Base-by-base conservation (phyloP, 30 jellyfish, hydroid and myxozoan genomes). In the Turritopsis dohrnii region DNA sequence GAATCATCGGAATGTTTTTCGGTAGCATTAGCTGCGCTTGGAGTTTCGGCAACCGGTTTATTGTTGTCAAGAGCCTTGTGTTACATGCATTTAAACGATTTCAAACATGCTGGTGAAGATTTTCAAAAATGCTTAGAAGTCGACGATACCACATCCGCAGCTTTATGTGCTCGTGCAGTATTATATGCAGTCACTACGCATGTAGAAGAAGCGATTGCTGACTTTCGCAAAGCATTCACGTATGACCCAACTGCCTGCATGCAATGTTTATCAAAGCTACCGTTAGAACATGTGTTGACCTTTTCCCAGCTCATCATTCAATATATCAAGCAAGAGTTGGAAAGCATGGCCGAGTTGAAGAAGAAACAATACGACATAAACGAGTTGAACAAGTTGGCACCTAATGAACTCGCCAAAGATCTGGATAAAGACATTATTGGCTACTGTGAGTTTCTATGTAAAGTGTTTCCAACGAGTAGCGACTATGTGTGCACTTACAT, bases 1-100 rank as follows among this genome's bases (percentile, higher is more conserved):
- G 97, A 90, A 29, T 95, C 97, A 18, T 66, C 88, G 0, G 97
- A 90, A 52, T 90, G 97, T 71, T 90, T 90, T 74, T 30, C 92
- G 79, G 87, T 90, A 19, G 94, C 92, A 18, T 81, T 90, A 23
- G 80, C 85, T 27, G 97, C 97, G 17, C 29, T 90, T 30, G 79
- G 87, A 71, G 86, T 84, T 18, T 66, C 87, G 1, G 97, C 95
- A 21, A 85, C 97, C 1, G 97, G 97, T 41, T 65, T 90, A 72
- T 60, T 90, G 21, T 71, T 90, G 21, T 92, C 90, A 24, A 85
- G 97, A 21, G 97, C 89, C 22, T 84, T 85, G 54, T 90, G 95
- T 26, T 86, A 85, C 73, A 87, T 92, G 52, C 92, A 90, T 74
- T 76, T 90, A 21, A 88, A 90, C 54, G 89, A 90, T 52, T 90